Percentiles rank a stretch among this genome's conserved stretches.
These are phyloP conservation scores for Isoperla grammatica DNA, from an alignment of 2,888 invertebrate species.

Conservation along the genomic window DNA sequence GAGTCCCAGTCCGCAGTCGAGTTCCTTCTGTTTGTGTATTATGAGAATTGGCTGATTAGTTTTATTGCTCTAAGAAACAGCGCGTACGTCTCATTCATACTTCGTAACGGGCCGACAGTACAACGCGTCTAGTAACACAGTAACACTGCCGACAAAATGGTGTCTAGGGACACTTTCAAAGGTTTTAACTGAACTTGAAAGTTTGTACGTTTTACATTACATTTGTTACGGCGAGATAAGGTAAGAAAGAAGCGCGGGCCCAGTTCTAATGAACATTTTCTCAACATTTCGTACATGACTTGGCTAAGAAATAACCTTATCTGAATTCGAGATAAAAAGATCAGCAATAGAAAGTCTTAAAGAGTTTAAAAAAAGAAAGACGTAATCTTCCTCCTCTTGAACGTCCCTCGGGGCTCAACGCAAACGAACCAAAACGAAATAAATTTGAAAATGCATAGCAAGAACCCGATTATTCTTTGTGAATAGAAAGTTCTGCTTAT, in stretches of 20 bases:
- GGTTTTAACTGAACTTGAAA: not conserved
- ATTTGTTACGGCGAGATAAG: constrained; percentile 11
- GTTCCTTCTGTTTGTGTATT: too few relatives aligned
- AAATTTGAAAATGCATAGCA: constrained; percentile 1
- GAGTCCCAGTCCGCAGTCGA: too few relatives aligned
- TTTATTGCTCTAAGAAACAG: too few relatives aligned
- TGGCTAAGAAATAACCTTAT: not conserved
- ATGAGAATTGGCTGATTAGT: too few relatives aligned
- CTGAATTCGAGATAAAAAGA: constrained; percentile 8
- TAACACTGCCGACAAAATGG: not conserved
- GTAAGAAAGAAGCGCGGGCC: not conserved
- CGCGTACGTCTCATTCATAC: too few relatives aligned
- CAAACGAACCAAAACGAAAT: constrained; percentile 5
- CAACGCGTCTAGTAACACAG: not conserved
- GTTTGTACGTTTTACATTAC: not conserved
- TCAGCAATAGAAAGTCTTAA: constrained; percentile 1
- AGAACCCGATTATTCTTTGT: not conserved
- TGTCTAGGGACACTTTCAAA: not conserved
- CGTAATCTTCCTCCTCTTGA: not conserved
- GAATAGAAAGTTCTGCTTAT: not conserved
- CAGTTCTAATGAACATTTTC: constrained; percentile 7
- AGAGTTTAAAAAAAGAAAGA: constrained; percentile 10
- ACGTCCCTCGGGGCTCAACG: not conserved
- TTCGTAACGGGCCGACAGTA: too few relatives aligned
- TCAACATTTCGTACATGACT: not conserved